Conservation (phyloP, 2,888 invertebrate genomes). For the Pterobdella sp. region DNA sequence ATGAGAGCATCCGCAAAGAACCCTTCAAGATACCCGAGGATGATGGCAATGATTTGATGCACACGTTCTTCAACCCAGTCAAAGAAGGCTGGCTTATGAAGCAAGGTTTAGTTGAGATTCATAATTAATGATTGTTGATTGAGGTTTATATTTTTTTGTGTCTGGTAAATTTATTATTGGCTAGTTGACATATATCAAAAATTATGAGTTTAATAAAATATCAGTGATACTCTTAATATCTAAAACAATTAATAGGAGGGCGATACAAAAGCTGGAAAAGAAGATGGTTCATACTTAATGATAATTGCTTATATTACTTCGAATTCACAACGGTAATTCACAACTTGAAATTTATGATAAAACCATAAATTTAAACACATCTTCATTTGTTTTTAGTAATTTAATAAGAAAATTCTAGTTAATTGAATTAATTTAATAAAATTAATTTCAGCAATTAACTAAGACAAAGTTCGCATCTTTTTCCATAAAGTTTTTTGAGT, state of each 20-base stretch:
- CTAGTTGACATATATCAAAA: neutral
- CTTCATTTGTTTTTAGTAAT: neutral
- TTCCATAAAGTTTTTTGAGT: too few relatives aligned
- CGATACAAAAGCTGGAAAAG: constrained; percentile 97
- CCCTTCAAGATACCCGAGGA: constrained; percentile 98
- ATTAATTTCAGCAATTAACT: too few relatives aligned
- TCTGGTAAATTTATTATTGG: too few relatives aligned
- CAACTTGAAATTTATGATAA: neutral
- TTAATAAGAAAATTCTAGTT: neutral
- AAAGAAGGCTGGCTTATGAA: constrained; percentile 99
- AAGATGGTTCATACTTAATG: constrained; percentile 95
- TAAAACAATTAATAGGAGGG: constrained; percentile 60
- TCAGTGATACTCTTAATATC: too few relatives aligned
- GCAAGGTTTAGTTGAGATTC: constrained; percentile 80
- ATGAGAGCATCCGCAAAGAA: constrained; percentile 96
- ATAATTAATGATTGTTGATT: neutral
- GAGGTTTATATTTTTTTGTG: neutral
- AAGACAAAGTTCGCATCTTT: too few relatives aligned
- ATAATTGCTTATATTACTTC: constrained; percentile 96
- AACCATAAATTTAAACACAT: neutral
- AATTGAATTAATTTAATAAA: neutral
- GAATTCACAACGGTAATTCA: constrained; percentile 74
- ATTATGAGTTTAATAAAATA: neutral
- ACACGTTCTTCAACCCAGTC: constrained; percentile 97
- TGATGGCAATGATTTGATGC: constrained; percentile 97